Base-by-base conservation (phyloP, 2,797 vertebrate genomes). In the Calcarius lapponicus region DNA sequence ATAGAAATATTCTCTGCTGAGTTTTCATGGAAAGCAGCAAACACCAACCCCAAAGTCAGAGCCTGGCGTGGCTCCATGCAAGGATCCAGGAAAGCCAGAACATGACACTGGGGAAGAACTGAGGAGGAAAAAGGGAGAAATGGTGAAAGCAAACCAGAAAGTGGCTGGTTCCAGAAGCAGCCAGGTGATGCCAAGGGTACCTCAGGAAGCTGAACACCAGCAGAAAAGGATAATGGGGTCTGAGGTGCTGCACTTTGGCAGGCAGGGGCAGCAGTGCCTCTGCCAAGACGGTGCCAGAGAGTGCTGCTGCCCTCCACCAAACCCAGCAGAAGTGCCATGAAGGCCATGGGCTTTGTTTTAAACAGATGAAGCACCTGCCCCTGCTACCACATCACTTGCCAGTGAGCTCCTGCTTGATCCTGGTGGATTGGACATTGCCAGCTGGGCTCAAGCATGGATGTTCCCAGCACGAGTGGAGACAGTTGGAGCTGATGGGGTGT, bases 301-400 rank as follows among this genome's bases (percentile, higher is more conserved):
- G 65, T 60, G 92, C 75, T 40, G 80, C 92, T 9, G 29, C 6
- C 48, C 34, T 32, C 78, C 81, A 51, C 76, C 40, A 34, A 91
- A 67, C 83, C 90, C 92, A 56, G 58, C 91, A 70, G 86, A 80
- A 83, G 61, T 14, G 19, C 64, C 72, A 17, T 3, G 9, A n/a
- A 20, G 75, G 56, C 3, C 10, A 15, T 3, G 43, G 45, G 61
- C 29, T 75, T 70, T 28, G 42, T 81, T 94, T 92, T 61, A 96
- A 95, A 91, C 94, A 86, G 97, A 94, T 90, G 91, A 95, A 94
- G 90, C 21, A 16, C 76, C 72, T 66, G 56, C 47, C 40, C 51
- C 78, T 38, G 16, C 69, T 32, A 42, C 54, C 5, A 11, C 73
- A n/a, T 34, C 45, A 17, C 88, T 67, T 42, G 62, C 53, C 64